A percentile compares a stretch with the other conserved stretches of the same genome.
These are phyloP conservation scores for Artemia sinica DNA, from an alignment of 2,888 invertebrate genomes.

Conservation along the genomic window DNA sequence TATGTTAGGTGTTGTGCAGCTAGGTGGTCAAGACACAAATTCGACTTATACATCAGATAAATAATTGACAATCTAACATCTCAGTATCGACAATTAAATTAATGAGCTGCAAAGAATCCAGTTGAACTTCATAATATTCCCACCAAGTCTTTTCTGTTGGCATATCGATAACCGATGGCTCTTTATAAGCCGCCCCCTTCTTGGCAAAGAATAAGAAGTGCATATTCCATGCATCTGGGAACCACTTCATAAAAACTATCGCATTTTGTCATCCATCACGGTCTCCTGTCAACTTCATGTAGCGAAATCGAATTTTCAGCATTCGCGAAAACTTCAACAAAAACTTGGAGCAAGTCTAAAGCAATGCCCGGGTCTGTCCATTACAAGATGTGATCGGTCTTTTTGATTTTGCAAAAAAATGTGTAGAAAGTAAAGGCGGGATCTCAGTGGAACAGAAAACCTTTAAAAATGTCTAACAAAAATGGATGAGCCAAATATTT, in stretches of 20 bases:
- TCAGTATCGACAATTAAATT: too few species aligned
- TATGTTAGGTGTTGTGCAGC: too few species aligned
- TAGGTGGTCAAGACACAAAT: too few species aligned
- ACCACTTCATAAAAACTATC: constrained; percentile 5
- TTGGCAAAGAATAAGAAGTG: neutral
- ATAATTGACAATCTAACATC: too few species aligned
- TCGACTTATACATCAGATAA: too few species aligned
- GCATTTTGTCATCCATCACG: constrained; percentile 1
- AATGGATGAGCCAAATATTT: too few species aligned
- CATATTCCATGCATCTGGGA: constrained; percentile 11
- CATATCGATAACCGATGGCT: constrained; percentile 6
- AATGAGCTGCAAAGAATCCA: too few species aligned
- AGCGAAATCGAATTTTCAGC: constrained; percentile 11
- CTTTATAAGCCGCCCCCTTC: constrained; percentile 11
- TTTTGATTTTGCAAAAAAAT: neutral
- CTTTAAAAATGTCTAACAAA: too few species aligned
- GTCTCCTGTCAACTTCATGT: constrained; percentile 6
- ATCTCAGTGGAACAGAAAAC: neutral
- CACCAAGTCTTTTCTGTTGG: neutral
- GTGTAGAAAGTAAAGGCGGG: neutral
- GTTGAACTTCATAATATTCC: too few species aligned
- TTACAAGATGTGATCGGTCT: constrained; percentile 12
- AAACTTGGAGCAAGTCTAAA: neutral
- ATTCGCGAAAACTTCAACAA: constrained; percentile 13
- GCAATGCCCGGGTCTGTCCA: constrained; percentile 5